Evolutionary conservation across 2,797 vertebrate genomes (phyloP).

Genomic region (Hapalemur alaotrensis): DNA sequence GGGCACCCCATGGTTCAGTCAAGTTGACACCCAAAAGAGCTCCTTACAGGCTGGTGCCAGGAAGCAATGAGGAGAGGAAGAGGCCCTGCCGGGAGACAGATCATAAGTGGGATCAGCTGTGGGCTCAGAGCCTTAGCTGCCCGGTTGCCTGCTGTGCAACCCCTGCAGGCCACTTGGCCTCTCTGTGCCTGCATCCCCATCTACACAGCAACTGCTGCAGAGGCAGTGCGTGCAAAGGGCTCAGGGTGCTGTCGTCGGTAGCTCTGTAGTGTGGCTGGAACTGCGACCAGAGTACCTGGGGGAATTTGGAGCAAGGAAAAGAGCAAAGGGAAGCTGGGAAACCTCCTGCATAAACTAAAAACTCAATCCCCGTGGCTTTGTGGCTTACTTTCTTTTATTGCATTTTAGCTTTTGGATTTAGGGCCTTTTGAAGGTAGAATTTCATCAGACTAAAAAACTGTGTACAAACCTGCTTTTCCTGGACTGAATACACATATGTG

Average conservation of each 20-base stretch:
- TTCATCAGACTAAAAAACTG: not conserved
- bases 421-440: not conserved
- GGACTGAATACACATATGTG: not conserved
- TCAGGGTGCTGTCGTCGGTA: not conserved
- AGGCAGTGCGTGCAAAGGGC: not conserved
- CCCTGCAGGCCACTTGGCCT: too few species aligned
- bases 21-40: not conserved
- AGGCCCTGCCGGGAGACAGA: not conserved
- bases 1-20: not conserved
- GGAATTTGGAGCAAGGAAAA: not conserved
- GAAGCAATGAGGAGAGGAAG: not conserved
- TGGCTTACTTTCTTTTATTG: not conserved
- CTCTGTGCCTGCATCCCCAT: not conserved
- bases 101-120: too few species aligned
- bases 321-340: not conserved
- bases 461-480: not conserved
- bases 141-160: accelerated
- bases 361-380: not conserved
- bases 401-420: not conserved
- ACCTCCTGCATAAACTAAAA: not conserved
- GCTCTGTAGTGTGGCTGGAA: not conserved
- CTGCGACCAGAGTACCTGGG: too few species aligned
- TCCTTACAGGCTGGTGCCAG: not conserved
- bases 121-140: accelerated
- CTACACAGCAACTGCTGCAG: not conserved